These are phyloP conservation scores for Ahaetulla prasina DNA, from an alignment of 2,113 vertebrate species.

Conservation along the genomic window DNA sequence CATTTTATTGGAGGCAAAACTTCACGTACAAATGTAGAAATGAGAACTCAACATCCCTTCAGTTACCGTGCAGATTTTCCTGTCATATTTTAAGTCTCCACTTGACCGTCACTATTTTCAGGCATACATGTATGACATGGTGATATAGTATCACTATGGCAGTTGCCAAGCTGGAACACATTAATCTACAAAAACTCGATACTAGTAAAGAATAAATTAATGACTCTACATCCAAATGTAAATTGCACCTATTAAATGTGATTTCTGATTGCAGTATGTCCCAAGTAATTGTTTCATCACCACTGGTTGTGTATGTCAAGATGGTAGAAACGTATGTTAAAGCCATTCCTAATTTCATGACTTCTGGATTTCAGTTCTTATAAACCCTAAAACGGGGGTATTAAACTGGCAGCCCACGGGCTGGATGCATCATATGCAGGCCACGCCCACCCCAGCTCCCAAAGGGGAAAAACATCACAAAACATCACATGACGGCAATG, in stretches of 20 bases:
- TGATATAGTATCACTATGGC: not conserved
- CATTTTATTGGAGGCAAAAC: not conserved
- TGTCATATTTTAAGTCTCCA: not conserved
- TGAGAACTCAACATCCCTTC: not conserved
- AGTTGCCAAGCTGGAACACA: not conserved
- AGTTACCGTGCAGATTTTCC: not conserved
- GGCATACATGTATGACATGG: not conserved
- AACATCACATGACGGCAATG: no score
- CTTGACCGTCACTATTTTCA: not conserved
- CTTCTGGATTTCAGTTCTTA: not conserved
- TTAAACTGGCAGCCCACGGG: no score
- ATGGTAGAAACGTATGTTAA: not conserved
- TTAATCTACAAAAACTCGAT: not conserved
- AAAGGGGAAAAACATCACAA: no score
- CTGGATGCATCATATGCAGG: no score
- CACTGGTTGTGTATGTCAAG: not conserved
- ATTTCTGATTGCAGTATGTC: not conserved
- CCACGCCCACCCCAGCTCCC: no score
- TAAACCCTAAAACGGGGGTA: not conserved
- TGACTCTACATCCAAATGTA: not conserved
- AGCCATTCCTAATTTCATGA: not conserved
- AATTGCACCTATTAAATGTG: not conserved
- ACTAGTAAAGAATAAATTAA: not conserved
- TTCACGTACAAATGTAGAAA: slow-evolving; percentile 12
- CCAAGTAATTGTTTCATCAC: not conserved